Conservation (phyloP, 2,888 invertebrate genomes). For the Cryptocheilus praepositus region DNA sequence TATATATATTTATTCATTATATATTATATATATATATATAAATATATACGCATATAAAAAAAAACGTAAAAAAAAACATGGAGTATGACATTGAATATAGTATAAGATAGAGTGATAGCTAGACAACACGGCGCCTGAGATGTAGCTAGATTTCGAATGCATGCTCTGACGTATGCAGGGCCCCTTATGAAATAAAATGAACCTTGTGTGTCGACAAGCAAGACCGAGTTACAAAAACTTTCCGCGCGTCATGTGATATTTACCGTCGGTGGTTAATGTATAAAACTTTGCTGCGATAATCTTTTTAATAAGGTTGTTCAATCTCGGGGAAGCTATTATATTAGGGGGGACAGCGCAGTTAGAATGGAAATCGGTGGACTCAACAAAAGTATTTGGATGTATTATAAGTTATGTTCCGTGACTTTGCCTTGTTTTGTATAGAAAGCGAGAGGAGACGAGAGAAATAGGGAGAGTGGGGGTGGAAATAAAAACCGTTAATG, state of each 20-base stretch:
- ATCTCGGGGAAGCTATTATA: constrained; percentile 25
- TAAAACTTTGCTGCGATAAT: constrained; percentile 47
- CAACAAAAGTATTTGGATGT: constrained; percentile 21
- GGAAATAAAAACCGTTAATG: constrained; percentile 27
- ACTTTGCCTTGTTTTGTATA: constrained; percentile 46
- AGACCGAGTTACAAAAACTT: constrained; percentile 48
- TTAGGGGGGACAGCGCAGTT: constrained; percentile 16
- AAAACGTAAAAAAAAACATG: constrained; percentile 9
- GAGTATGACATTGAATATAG: constrained; percentile 55
- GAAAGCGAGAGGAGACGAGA: constrained; percentile 21
- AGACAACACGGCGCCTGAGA: constrained; percentile 67
- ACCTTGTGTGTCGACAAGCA: constrained; percentile 42
- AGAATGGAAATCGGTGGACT: constrained; percentile 20
- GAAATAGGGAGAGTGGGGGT: constrained; percentile 8
- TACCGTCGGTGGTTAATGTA: constrained; percentile 65
- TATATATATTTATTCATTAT: too few species aligned
- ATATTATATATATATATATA: constrained; percentile 42
- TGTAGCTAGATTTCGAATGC: constrained; percentile 65
- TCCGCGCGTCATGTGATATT: constrained; percentile 56
- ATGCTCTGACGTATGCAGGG: constrained; percentile 63
- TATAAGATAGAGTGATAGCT: constrained; percentile 63
- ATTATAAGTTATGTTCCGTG: constrained; percentile 20
- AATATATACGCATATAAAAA: too few species aligned
- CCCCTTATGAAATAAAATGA: constrained; percentile 40
- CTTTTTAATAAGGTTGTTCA: constrained; percentile 21